These are phyloP conservation scores for Abrostola tripartita DNA, from an alignment of 2,888 invertebrate genomes.

Conservation along the genomic window DNA sequence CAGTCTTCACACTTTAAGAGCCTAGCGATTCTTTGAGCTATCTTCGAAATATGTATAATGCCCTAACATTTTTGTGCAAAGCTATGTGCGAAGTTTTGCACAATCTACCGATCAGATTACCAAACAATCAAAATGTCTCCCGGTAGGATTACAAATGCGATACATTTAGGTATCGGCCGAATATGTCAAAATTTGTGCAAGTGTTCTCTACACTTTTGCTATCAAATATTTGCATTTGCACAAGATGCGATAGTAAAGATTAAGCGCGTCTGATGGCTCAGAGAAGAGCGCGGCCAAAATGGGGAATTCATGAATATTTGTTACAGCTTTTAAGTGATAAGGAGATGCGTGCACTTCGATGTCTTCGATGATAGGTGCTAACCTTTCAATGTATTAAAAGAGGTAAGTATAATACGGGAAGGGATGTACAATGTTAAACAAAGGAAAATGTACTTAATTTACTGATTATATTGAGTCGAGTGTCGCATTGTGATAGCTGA, in stretches of 20 bases:
- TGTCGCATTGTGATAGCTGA: conserved; percentile 4
- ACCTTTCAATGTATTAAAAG: conserved; percentile 64
- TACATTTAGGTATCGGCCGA: neutral
- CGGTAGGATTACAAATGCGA: neutral
- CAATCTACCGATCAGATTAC: conserved; percentile 13
- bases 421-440: conserved; percentile 46
- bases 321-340: conserved; percentile 86
- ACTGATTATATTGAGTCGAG: conserved; percentile 19
- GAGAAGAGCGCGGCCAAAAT: conserved; percentile 76
- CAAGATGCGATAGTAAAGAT: conserved; percentile 11
- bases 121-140: neutral
- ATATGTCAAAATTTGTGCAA: conserved; percentile 9
- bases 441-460: conserved; percentile 31
- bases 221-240: conserved; percentile 12
- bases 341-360: conserved; percentile 76
- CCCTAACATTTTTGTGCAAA: conserved; percentile 38
- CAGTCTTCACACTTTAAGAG: conserved; percentile 50
- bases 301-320: conserved; percentile 88
- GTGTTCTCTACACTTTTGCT: conserved; percentile 4
- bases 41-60: conserved; percentile 15
- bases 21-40: conserved; percentile 58
- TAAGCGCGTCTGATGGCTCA: conserved; percentile 56
- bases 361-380: conserved; percentile 77
- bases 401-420: conserved; percentile 77
- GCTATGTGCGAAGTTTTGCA: conserved; percentile 50